Percentiles rank a stretch among this genome's conserved stretches.
These are phyloP conservation scores for Neodontobutis hainanensis DNA, from an alignment of 2,113 vertebrate genomes.

Conservation along the genomic window DNA sequence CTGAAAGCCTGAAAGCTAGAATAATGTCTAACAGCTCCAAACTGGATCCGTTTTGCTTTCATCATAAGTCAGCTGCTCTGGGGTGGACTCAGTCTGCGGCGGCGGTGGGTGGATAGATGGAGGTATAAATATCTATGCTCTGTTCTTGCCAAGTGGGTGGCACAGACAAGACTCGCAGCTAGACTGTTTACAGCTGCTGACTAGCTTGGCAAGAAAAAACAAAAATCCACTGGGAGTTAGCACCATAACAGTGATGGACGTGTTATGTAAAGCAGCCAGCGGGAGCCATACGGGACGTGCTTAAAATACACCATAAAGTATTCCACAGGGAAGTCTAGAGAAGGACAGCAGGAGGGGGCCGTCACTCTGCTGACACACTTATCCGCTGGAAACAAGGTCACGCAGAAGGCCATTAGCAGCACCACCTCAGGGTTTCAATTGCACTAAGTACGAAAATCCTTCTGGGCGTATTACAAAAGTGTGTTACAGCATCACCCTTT, in stretches of 20 bases:
- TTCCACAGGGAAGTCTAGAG: conserved; percentile 20
- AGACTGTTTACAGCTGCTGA: conserved; percentile 50
- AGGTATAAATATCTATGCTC: conserved; percentile 50
- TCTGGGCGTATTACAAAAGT: neutral
- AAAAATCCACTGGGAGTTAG: conserved; percentile 29
- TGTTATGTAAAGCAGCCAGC: conserved; percentile 45
- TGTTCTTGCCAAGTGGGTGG: conserved; percentile 47
- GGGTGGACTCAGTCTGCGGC: conserved; percentile 9
- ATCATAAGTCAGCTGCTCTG: conserved; percentile 13
- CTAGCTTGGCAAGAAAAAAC: neutral
- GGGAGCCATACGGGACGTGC: conserved; percentile 15
- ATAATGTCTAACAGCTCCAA: neutral
- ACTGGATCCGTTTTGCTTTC: conserved; percentile 10
- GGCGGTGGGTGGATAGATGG: conserved; percentile 25
- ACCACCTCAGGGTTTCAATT: neutral
- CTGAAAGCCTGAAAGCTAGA: neutral
- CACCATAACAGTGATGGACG: conserved; percentile 29
- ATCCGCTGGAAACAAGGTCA: conserved; percentile 35
- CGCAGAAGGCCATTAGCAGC: neutral
- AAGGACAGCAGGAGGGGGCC: conserved; percentile 7
- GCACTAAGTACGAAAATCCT: neutral
- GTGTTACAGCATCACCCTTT: neutral
- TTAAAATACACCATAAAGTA: conserved; percentile 49
- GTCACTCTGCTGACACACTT: conserved; percentile 47
- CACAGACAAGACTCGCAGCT: conserved; percentile 31